Evolutionary conservation across 2,888 invertebrate genomes (phyloP), one percentile per base, ranked within the genome.

Genomic region (Drosophila leonis): DNA sequence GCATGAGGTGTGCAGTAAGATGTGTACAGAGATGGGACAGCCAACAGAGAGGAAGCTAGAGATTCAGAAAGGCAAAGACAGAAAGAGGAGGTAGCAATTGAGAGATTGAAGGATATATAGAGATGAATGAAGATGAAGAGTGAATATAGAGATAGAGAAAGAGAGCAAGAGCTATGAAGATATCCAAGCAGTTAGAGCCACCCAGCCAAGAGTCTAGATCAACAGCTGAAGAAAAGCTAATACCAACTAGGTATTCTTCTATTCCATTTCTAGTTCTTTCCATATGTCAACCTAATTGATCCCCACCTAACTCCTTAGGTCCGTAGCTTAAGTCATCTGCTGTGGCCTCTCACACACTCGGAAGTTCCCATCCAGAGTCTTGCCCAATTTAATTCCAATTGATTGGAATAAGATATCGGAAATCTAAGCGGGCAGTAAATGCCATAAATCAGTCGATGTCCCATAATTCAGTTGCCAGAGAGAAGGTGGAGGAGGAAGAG

Each of bases 401-500:
- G 13, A 39, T 24, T 64, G 55, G 61, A 57, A 20, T 70, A 55
- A 77, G 74, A 62, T 66, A 80, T 86, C 78, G 41, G 72, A 66
- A 72, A 82, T 67, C 72, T 63, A 63, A 75, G 70, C 82, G 46
- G 54, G 52, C 66, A 81, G 72, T 59, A 68, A 71, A 62, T 69
- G 82, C 52, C 85, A 82, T 83, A 83, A 88, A 83, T 88, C 79
- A 83, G 83, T 59, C 59, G 65, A 54, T 69, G 73, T 64, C 80
- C 75, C 88, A 83, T 83, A 83, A 88, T 46, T 83, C 73, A 83
- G 67, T 57, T 27, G 63, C 49, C 63, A 1, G 5, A 12, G 12
- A 12, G 61, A 72, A 46, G 60, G 54, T 35, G 61, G 66, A 10
- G 31, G 5, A 1, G 10, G 0, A 15, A 27, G 33, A 1, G 64